A percentile compares a stretch with the other conserved stretches of the same genome.
phyloP scores from a whole-genome alignment of 2,797 vertebrate genomes.

The Gymnodraco acuticeps region DNA sequence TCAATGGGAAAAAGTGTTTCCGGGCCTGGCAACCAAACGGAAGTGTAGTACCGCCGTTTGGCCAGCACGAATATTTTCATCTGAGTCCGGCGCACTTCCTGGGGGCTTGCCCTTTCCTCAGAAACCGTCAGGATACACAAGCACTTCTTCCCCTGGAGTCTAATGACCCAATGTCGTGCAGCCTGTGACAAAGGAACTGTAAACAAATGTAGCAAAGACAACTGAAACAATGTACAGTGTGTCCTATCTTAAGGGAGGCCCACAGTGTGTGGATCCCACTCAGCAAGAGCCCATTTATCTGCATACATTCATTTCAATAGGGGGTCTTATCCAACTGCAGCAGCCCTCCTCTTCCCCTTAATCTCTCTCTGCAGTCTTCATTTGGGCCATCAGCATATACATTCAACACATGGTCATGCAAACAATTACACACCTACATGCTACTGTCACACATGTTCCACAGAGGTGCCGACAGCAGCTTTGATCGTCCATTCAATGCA shows the following conservation, averaged over 20 bases:
- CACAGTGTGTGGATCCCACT: constrained; percentile 11
- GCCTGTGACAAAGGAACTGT: constrained; percentile 19
- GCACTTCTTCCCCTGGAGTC: constrained; percentile 10
- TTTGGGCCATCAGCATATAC: constrained; percentile 58
- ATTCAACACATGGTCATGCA: constrained; percentile 10
- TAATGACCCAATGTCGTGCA: constrained; percentile 8
- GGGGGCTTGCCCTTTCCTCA: constrained; percentile 33
- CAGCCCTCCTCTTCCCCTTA: constrained; percentile 6
- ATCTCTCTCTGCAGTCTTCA: constrained; percentile 17
- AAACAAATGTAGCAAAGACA: constrained; percentile 24
- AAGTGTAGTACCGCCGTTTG: too few relatives aligned
- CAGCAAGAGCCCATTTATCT: constrained; percentile 62
- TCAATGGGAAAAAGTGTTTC: too few relatives aligned
- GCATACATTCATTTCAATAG: constrained; percentile 63
- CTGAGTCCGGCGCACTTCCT: too few relatives aligned
- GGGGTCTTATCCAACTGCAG: constrained; percentile 37
- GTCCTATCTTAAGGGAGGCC: constrained; percentile 2
- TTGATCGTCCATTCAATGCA: constrained; percentile 62
- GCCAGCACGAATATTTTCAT: too few relatives aligned
- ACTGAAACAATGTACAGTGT: constrained; percentile 12
- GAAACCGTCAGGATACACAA: constrained; percentile 21
- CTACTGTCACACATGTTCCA: constrained; percentile 19
- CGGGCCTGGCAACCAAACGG: too few relatives aligned
- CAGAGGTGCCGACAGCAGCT: constrained; percentile 63
- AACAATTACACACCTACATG: constrained; percentile 38